Percentiles rank a stretch among this genome's conserved stretches.
These are phyloP conservation scores for Pseudomyrmex cubaensis DNA, from an alignment of 1,140 invertebrate species.

Conservation along the genomic window DNA sequence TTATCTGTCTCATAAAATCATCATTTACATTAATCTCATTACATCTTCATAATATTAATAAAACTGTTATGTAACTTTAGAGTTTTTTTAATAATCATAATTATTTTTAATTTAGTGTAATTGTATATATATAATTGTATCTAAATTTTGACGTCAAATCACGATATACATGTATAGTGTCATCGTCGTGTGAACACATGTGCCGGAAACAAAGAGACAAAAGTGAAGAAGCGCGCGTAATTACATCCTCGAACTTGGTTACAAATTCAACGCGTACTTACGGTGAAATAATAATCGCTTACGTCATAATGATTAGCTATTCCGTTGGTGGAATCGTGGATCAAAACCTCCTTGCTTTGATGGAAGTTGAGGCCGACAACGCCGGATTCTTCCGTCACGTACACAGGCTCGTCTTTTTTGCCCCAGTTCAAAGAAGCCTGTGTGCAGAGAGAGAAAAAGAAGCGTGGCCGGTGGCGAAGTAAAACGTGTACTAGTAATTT, in stretches of 20 bases:
- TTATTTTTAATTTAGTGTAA: not conserved
- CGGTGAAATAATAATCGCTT: slow-evolving; percentile 68
- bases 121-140: too few relatives aligned
- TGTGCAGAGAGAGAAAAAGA: slow-evolving; percentile 9
- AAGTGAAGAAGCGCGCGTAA: not conserved
- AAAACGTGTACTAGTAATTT: not conserved
- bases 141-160: too few relatives aligned
- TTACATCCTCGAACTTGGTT: not conserved
- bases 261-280: not conserved
- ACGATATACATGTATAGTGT: too few relatives aligned
- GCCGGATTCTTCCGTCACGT: slow-evolving; percentile 93
- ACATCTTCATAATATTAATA: too few relatives aligned
- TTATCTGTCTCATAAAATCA: slow-evolving; percentile 80
- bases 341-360: slow-evolving; percentile 94
- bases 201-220: not conserved
- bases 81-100: not conserved
- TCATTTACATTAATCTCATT: not conserved
- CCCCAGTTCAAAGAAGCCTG: slow-evolving; percentile 91
- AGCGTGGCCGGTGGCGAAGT: slow-evolving; percentile 20
- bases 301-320: slow-evolving; percentile 84
- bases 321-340: slow-evolving; percentile 91
- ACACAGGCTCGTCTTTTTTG: slow-evolving; percentile 93
- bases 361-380: slow-evolving; percentile 95
- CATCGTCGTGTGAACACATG: not conserved
- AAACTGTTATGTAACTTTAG: not conserved